A percentile compares a stretch with the other conserved stretches of the same genome.
These are phyloP conservation scores for Lathamus discolor DNA, from an alignment of 2,113 vertebrate species.

Conservation along the genomic window DNA sequence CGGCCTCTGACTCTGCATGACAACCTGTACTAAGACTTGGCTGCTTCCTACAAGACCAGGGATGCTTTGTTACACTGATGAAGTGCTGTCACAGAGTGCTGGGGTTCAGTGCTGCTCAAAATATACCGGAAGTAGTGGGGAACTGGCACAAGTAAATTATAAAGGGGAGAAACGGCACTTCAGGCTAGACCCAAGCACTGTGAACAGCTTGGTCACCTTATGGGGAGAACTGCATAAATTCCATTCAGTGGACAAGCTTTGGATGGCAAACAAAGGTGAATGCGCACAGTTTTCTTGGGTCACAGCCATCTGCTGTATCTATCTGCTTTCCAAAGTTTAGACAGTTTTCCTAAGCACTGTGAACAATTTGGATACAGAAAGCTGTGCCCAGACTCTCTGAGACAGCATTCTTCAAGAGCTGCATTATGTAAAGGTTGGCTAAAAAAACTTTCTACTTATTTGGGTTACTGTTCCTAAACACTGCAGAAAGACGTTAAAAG, in stretches of 20 bases:
- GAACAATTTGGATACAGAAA: background rate
- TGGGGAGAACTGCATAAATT: background rate
- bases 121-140: background rate
- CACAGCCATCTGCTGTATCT: background rate
- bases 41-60: background rate
- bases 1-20: background rate
- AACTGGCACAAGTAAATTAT: background rate
- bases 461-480: background rate
- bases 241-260: background rate
- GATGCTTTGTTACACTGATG: conserved; percentile 6
- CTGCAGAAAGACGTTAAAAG: background rate
- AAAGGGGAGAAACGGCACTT: background rate
- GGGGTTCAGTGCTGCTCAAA: conserved; percentile 7
- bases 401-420: background rate
- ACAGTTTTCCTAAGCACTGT: background rate
- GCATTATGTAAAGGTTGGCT: background rate
- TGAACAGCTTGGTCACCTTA: background rate
- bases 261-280: background rate
- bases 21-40: background rate
- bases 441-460: background rate
- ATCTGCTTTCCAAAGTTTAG: background rate
- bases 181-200: background rate
- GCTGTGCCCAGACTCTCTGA: background rate
- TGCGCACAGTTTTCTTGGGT: background rate
- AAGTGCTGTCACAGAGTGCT: background rate